Percentiles rank a stretch among this genome's conserved stretches.
Conservation (phyloP, 2,797 vertebrate genomes). For the Danio kyathit region DNA sequence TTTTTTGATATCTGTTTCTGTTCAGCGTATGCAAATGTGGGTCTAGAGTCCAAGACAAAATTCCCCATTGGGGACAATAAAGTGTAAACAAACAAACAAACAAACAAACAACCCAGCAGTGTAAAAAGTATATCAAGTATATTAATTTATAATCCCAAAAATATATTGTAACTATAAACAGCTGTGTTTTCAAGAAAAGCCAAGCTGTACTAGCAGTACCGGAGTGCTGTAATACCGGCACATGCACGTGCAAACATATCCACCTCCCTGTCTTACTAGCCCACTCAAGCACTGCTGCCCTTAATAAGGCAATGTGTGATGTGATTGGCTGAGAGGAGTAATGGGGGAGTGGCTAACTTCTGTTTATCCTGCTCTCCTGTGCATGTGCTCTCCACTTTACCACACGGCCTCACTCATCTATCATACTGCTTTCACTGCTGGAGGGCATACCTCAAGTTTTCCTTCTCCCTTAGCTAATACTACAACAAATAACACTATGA, state of each 20-base stretch:
- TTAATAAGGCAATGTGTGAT: constrained; percentile 68
- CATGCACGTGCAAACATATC: constrained; percentile 41
- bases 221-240: neutral
- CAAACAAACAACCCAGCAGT: too few relatives aligned
- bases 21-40: too few relatives aligned
- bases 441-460: neutral
- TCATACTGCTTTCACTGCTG: constrained; percentile 17
- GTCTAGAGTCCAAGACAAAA: too few relatives aligned
- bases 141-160: too few relatives aligned
- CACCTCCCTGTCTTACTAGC: constrained; percentile 45
- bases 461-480: constrained; percentile 42
- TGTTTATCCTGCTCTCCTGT: constrained; percentile 50
- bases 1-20: too few relatives aligned
- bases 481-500: constrained; percentile 7
- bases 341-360: constrained; percentile 55
- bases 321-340: constrained; percentile 75
- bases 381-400: constrained; percentile 34
- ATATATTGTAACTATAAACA: neutral
- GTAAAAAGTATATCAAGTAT: too few relatives aligned
- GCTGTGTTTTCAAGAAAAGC: neutral
- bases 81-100: too few relatives aligned
- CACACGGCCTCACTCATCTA: constrained; percentile 8
- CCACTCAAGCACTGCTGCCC: constrained; percentile 56
- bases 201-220: neutral
- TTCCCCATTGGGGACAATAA: too few relatives aligned